phyloP scores from a whole-genome alignment of 2,113 vertebrate genomes.

The Agapornis roseicollis region DNA sequence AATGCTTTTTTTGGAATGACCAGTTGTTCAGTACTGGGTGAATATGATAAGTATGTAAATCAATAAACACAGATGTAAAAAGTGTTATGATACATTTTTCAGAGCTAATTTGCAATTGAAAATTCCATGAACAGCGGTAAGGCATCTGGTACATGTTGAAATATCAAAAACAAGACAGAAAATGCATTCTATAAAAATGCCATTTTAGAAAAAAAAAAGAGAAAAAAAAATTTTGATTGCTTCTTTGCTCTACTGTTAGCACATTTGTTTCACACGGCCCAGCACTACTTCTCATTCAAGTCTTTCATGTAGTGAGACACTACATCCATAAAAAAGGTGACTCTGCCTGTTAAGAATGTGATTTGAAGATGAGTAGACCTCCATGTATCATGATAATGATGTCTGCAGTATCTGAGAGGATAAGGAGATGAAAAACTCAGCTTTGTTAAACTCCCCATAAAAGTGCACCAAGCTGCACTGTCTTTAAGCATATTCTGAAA shows the following conservation, averaged over 20 bases:
- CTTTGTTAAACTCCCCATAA: background rate
- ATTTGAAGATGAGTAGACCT: background rate
- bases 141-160: constrained; percentile 5
- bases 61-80: constrained; percentile 6
- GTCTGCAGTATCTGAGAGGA: background rate
- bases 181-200: background rate
- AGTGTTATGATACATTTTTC: background rate
- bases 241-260: background rate
- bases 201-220: background rate
- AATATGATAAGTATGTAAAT: background rate
- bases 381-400: background rate
- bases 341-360: background rate
- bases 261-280: background rate
- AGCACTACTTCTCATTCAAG: background rate
- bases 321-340: background rate
- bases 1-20: background rate
- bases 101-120: constrained; percentile 48
- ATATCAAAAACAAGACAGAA: background rate
- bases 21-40: background rate
- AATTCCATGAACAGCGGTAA: constrained; percentile 22
- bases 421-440: background rate
- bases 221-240: background rate
- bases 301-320: background rate
- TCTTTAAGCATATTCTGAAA: background rate
- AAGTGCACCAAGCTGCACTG: background rate